Conservation (phyloP, 2,888 invertebrate genomes). For the Dryomyza anilis region DNA sequence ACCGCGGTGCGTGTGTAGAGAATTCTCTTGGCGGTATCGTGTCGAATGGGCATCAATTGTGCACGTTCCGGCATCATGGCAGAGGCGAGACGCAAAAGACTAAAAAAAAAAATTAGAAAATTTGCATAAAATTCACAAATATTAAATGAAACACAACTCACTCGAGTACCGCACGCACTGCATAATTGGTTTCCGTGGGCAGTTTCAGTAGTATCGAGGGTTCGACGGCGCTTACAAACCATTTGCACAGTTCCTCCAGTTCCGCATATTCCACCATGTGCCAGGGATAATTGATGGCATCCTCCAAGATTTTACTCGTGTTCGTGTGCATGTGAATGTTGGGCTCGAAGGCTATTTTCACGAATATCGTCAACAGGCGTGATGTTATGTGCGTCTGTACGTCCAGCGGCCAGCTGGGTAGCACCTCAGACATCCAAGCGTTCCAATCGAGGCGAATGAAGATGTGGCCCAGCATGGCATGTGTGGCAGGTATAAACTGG, state of each 20-base stretch:
- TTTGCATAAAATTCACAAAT: conserved; percentile 22
- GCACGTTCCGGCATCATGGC: conserved; percentile 49
- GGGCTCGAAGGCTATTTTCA: conserved; percentile 75
- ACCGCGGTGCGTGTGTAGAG: conserved; percentile 56
- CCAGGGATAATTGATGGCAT: conserved; percentile 72
- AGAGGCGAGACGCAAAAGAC: conserved; percentile 50
- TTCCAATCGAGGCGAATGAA: conserved; percentile 73
- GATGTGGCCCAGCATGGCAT: conserved; percentile 73
- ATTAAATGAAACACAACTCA: conserved; percentile 57
- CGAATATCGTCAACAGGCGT: conserved; percentile 70
- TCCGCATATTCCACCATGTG: conserved; percentile 66
- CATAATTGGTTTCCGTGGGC: conserved; percentile 62
- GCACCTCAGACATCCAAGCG: conserved; percentile 63
- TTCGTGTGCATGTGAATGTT: conserved; percentile 67
- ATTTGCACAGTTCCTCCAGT: conserved; percentile 72
- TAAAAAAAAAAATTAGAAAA: conserved; percentile 30
- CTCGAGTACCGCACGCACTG: conserved; percentile 68
- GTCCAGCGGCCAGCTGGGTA: conserved; percentile 59
- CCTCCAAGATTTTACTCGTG: conserved; percentile 63
- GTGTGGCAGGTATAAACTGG: conserved; percentile 72
- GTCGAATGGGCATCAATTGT: conserved; percentile 37
- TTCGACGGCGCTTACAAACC: conserved; percentile 77
- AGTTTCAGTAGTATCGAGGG: conserved; percentile 69
- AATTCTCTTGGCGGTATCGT: conserved; percentile 56
- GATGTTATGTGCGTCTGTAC: conserved; percentile 65